Evolutionary conservation across 2,797 vertebrate species (phyloP), one percentile per base, ranked within the genome.

Genomic region (Eulemur mongoz): DNA sequence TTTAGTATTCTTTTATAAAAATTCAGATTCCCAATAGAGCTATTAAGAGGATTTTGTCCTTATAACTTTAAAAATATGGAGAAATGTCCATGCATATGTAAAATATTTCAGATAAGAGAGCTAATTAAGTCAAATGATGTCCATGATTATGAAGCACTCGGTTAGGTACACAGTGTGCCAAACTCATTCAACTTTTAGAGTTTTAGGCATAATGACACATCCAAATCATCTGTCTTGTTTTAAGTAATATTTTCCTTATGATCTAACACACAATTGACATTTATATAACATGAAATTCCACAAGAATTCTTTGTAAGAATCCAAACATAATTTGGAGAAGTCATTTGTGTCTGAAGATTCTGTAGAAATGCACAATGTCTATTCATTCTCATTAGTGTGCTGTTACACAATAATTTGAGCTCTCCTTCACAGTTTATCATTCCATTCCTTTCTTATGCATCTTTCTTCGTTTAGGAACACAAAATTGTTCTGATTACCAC

Each of bases 41-140:
- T 89, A 93, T 88, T 89, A 59, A 32, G 63, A 23, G 13, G 72
- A 85, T 94, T 86, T 81, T 81, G 52, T 35, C 14, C 95, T 5
- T 72, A 14, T 50, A 90, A 76, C 10, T 95, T 95, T 78, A 69
- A 91, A 94, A 43, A 97, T 93, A 94, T 2, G 22, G 13, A 54
- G 87, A 98, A 98, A 97, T 81, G 72, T 17, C 18, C 22, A 76
- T 91, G 86, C 25, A 87, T 30, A 81, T 15, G 23, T n/a, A 94
- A 78, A 45, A 0, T 0, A 27, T 69, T 67, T 86, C 57, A 79
- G 11, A 69, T 52, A 85, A 79, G 61, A 89, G 1, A 27, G 35
- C 85, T 4, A 1, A 94, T 83, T 95, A 96, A 97, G 1, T 40
- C 78, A 95, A 95, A 91, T 9, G 67, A 4, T 93, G 32, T 18